Base-by-base conservation (phyloP, 2,888 invertebrate genomes). In the Malacosoma neustria region DNA sequence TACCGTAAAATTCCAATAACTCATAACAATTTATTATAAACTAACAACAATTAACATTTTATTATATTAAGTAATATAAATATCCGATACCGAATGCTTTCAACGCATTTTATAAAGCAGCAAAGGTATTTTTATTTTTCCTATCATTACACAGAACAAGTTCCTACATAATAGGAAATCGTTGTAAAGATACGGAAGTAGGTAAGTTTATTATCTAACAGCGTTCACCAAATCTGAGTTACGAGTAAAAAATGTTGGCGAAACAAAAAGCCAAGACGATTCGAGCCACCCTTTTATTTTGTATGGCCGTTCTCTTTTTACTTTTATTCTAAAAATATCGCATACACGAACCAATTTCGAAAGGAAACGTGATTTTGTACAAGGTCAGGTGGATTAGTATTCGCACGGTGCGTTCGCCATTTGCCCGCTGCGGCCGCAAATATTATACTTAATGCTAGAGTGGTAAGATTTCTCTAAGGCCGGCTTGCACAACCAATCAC, bases 271-370 rank as follows among this genome's bases (percentile, higher is more conserved):
- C 49, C 61, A 66, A 65, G 65, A 70, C 70, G 76, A 68, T 66
- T 68, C 68, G 62, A 58, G 57, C 72, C 72, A 76, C 79, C 82
- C 81, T 80, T 79, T 79, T 76, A 77, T 80, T 81, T 71, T 64
- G 65, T 69, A 66, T 58, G 61, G 61, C 56, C 56, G 61, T 58
- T 57, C 63, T 70, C 70, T 79, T 84, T 82, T 84, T 84, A 73
- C 67, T 82, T 79, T 82, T 81, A 72, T 81, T 81, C 73, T 76
- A 74, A 81, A 84, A 81, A 84, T 81, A 84, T 77, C 73, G 74
- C 75, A 76, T 82, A 80, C 82, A 75, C 82, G 72, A 73, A 73
- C 80, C 81, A 79, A 84, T 84, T 84, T 84, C 71, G 82, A 84
- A 84, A 85, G 80, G 84, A 84, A 85, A 84, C 84, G 82, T 79